These are phyloP conservation scores for Anastatus disparis DNA, from an alignment of 1,140 invertebrate species.

Conservation along the genomic window DNA sequence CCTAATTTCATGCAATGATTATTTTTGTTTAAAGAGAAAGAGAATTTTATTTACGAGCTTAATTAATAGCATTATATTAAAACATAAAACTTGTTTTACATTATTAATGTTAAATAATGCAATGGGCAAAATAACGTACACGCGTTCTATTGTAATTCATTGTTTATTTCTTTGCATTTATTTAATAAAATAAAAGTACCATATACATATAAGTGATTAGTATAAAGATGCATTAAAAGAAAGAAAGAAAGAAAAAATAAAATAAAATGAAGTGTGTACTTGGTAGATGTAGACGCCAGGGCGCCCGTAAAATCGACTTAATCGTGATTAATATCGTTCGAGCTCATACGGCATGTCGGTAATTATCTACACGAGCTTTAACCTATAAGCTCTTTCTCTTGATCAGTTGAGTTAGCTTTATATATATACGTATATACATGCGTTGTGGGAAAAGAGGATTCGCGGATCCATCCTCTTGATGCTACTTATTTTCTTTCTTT, in stretches of 20 bases:
- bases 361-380: conserved; percentile 29
- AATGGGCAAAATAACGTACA: conserved; percentile 7
- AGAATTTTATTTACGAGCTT: neutral
- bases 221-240: too few relatives aligned
- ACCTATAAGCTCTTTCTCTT: neutral
- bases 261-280: too few relatives aligned
- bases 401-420: neutral
- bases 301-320: conserved; percentile 30
- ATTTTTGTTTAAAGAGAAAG: too few relatives aligned
- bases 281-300: neutral
- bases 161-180: conserved; percentile 9
- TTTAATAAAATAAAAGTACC: too few relatives aligned
- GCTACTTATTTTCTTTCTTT: conserved; percentile 19
- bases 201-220: too few relatives aligned
- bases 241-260: too few relatives aligned
- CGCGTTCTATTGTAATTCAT: conserved; percentile 3
- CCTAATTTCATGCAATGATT: too few relatives aligned
- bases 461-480: neutral
- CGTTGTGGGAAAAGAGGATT: conserved; percentile 32
- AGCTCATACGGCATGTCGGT: neutral
- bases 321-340: conserved; percentile 37
- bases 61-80: conserved; percentile 29
- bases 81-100: too few relatives aligned
- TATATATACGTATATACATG: neutral
- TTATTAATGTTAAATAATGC: conserved; percentile 28